Evolutionary conservation across 2,797 vertebrate genomes (phyloP).

Genomic region (Sebastes steindachneri): DNA sequence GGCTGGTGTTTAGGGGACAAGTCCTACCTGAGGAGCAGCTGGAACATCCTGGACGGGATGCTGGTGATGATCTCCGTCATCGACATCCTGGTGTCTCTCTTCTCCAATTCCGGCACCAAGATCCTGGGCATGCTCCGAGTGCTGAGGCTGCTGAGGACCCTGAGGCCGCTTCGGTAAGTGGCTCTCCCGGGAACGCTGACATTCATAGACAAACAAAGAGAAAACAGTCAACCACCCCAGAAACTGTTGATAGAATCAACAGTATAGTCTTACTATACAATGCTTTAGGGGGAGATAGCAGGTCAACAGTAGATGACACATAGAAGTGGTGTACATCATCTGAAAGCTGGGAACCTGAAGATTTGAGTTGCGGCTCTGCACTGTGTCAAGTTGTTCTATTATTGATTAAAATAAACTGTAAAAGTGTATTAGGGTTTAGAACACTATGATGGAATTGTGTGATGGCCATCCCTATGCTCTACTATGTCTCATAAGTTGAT

Average conservation of each 20-base stretch:
- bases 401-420: too few relatives aligned
- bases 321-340: too few relatives aligned
- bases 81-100: conserved; percentile 95
- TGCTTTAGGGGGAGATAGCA: neutral
- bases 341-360: too few relatives aligned
- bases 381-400: too few relatives aligned
- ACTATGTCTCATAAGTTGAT: too few relatives aligned
- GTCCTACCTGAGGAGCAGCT: conserved; percentile 95
- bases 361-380: too few relatives aligned
- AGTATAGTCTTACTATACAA: too few relatives aligned
- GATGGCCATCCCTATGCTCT: too few relatives aligned
- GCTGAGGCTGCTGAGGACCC: conserved; percentile 91
- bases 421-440: too few relatives aligned
- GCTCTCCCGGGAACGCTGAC: neutral
- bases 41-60: conserved; percentile 96
- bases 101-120: conserved; percentile 94
- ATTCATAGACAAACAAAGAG: neutral
- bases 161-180: conserved; percentile 91
- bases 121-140: conserved; percentile 97
- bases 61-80: conserved; percentile 96
- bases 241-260: neutral
- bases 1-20: conserved; percentile 94
- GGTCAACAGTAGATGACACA: neutral
- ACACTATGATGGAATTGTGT: too few relatives aligned
- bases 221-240: neutral